phyloP scores from a whole-genome alignment of 1,140 invertebrate genomes.

The Cylas formicarius region DNA sequence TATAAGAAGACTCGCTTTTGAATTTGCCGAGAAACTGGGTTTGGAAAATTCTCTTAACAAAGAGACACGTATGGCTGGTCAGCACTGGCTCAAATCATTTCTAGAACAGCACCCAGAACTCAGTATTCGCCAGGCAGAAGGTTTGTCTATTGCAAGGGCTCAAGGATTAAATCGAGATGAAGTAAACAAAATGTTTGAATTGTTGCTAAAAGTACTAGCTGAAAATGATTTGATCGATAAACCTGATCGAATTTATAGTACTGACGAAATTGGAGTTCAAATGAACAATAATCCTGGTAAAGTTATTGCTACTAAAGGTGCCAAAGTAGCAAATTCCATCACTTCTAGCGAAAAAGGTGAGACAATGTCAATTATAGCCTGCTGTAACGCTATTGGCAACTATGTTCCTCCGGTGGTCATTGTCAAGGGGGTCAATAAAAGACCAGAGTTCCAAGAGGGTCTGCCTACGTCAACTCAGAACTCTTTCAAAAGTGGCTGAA shows the following conservation, averaged over 20 bases:
- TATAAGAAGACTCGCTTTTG: no score
- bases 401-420: constrained; percentile 26
- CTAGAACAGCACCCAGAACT: no score
- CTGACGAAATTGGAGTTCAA: no score
- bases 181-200: no score
- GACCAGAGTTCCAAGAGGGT: constrained; percentile 30
- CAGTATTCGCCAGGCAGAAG: no score
- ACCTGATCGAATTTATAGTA: constrained; percentile 39
- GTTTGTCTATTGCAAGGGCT: no score
- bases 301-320: constrained; percentile 40
- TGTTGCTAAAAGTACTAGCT: no score
- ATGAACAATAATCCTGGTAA: constrained; percentile 36
- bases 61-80: no score
- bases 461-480: constrained; percentile 27
- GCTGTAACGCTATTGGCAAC: constrained; percentile 22
- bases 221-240: constrained; percentile 29
- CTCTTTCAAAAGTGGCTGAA: constrained; percentile 30
- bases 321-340: constrained; percentile 30
- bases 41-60: no score
- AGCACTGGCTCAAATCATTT: no score
- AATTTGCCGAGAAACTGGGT: no score
- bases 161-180: no score
- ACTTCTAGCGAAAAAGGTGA: constrained; percentile 29
- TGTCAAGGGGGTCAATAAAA: constrained; percentile 28
- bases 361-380: constrained; percentile 25